A percentile compares a stretch with the other conserved stretches of the same genome.
Conservation (phyloP, 2,797 vertebrate species). For the Oreonectes daqikongensis region DNA sequence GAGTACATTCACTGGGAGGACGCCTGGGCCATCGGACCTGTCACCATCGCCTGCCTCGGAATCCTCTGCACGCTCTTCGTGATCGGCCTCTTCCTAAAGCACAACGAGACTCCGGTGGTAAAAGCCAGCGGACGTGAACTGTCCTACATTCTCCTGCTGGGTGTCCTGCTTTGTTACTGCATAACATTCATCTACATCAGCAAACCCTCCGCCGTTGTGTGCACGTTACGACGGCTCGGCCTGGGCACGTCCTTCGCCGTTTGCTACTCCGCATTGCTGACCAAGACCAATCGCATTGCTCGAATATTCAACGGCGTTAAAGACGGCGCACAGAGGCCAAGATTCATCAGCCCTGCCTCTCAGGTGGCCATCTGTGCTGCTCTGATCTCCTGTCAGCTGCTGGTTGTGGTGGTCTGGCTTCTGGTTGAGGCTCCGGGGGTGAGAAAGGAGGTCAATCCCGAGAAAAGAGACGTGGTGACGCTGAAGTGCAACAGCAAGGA, state of each 20-base stretch:
- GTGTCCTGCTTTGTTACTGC: constrained; percentile 96
- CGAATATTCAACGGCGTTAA: constrained; percentile 94
- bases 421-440: constrained; percentile 91
- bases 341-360: constrained; percentile 94
- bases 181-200: constrained; percentile 97
- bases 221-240: constrained; percentile 89
- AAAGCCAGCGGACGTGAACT: constrained; percentile 96
- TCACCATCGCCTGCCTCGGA: constrained; percentile 93
- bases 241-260: constrained; percentile 94
- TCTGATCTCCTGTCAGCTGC: constrained; percentile 94
- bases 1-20: constrained; percentile 97
- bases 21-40: constrained; percentile 93
- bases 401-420: constrained; percentile 91
- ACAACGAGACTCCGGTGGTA: constrained; percentile 93
- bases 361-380: constrained; percentile 94
- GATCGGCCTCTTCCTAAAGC: constrained; percentile 86
- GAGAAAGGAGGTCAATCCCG: constrained; percentile 89
- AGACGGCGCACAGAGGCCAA: constrained; percentile 90
- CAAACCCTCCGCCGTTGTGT: constrained; percentile 90
- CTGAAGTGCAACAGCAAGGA: constrained; percentile 95
- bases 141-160: constrained; percentile 92
- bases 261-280: constrained; percentile 95
- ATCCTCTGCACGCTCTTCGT: constrained; percentile 91
- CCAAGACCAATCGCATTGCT: constrained; percentile 97
- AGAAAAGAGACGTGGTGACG: constrained; percentile 91